Evolutionary conservation across 1,140 invertebrate species (phyloP).

Genomic region (Homalodisca vitripennis): DNA sequence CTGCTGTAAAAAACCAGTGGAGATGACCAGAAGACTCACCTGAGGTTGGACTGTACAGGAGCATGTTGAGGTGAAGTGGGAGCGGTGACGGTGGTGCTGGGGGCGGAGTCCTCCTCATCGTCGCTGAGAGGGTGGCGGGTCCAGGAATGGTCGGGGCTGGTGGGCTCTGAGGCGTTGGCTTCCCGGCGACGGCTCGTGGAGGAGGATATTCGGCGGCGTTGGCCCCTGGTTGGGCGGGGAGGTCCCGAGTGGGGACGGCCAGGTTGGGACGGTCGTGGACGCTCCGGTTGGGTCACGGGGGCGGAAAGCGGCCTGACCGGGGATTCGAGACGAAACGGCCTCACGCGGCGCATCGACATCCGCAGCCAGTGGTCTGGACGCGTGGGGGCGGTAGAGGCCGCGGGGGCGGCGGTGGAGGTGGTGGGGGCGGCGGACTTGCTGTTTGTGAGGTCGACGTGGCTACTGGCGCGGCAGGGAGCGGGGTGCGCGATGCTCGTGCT

Average conservation of each 20-base stretch:
- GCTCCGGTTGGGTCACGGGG: neutral
- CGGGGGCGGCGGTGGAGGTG: neutral
- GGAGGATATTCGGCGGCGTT: neutral
- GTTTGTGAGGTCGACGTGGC: neutral
- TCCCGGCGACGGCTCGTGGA: neutral
- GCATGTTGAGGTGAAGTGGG: conserved; percentile 6
- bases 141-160: neutral
- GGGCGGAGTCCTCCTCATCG: conserved; percentile 1
- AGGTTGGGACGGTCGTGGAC: conserved; percentile 1
- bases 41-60: neutral
- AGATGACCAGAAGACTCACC: neutral
- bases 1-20: too few species aligned
- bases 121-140: neutral
- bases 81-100: neutral
- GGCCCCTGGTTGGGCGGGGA: neutral
- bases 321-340: conserved; percentile 29
- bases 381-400: neutral
- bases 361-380: conserved; percentile 27
- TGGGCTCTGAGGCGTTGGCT: neutral
- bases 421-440: neutral
- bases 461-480: neutral
- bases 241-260: neutral
- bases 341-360: conserved; percentile 31
- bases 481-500: neutral
- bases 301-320: conserved; percentile 7